Conservation (phyloP, 1,140 invertebrate species). For the Wasmannia auropunctata region DNA sequence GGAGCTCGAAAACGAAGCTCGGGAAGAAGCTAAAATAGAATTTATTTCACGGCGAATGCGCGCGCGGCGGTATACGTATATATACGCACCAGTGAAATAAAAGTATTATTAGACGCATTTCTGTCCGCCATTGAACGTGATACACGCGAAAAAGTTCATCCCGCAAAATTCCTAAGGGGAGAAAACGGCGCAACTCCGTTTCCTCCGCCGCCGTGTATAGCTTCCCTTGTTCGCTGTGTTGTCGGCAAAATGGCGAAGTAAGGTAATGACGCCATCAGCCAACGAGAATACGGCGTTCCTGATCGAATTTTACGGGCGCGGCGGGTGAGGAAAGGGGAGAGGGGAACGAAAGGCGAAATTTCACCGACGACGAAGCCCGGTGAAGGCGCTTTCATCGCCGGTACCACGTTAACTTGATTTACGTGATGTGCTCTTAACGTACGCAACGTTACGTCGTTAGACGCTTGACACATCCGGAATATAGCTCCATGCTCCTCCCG, state of each 20-base stretch:
- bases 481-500: conserved; percentile 41
- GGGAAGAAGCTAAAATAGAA: not conserved
- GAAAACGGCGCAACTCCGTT: not conserved
- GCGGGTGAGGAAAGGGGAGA: not conserved
- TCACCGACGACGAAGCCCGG: conserved; percentile 39
- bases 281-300: conserved; percentile 66
- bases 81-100: conserved; percentile 8
- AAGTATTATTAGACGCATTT: conserved; percentile 8
- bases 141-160: conserved; percentile 30
- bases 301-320: conserved; percentile 66
- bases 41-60: not conserved
- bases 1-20: not conserved
- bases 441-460: conserved; percentile 77
- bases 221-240: not conserved
- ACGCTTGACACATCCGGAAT: conserved; percentile 62
- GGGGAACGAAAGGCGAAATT: conserved; percentile 69
- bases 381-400: conserved; percentile 67
- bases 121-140: not conserved
- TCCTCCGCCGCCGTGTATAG: not conserved
- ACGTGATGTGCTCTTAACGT: conserved; percentile 67
- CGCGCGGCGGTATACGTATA: not conserved
- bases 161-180: not conserved
- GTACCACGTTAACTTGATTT: conserved; percentile 69
- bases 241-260: conserved; percentile 36
- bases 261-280: conserved; percentile 68